A percentile compares a stretch with the other conserved stretches of the same genome.
These are phyloP conservation scores for Progne subis DNA, from an alignment of 2,113 vertebrate genomes.

Conservation along the genomic window DNA sequence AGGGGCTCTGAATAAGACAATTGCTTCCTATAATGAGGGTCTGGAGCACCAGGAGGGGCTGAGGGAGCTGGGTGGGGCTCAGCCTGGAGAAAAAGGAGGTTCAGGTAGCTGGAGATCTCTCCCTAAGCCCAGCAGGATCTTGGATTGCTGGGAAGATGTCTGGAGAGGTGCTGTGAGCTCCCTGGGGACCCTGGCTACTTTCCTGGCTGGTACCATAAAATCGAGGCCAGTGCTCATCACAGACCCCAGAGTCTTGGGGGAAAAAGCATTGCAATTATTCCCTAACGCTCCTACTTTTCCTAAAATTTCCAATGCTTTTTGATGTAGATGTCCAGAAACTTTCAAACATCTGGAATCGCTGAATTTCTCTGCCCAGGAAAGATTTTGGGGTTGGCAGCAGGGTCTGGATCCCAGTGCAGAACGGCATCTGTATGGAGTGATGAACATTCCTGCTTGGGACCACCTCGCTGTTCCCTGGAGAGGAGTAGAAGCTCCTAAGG, in stretches of 20 bases:
- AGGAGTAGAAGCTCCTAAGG: not conserved
- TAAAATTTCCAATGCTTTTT: not conserved
- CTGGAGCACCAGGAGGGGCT: not conserved
- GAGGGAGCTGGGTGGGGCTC: not conserved
- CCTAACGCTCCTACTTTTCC: not conserved
- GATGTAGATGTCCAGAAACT: not conserved
- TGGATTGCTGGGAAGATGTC: not conserved
- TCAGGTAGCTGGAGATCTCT: not conserved
- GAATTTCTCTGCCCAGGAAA: not conserved
- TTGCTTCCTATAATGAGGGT: not conserved
- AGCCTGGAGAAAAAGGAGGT: not conserved
- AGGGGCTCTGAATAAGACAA: not conserved
- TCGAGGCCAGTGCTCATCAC: rapidly evolving
- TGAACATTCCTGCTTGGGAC: not conserved
- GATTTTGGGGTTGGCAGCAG: not conserved
- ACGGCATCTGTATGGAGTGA: not conserved
- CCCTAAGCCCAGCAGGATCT: not conserved
- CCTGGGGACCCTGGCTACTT: rapidly evolving
- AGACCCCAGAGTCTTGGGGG: not conserved
- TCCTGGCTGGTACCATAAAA: not conserved
- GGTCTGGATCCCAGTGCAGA: not conserved
- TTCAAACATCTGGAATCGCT: not conserved
- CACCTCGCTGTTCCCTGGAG: rapidly evolving
- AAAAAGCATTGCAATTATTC: not conserved
- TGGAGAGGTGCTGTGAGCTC: not conserved